A percentile compares a stretch with the other conserved stretches of the same genome.
These are phyloP conservation scores for Nibea albiflora DNA, from an alignment of 2,113 vertebrate species.

Conservation along the genomic window DNA sequence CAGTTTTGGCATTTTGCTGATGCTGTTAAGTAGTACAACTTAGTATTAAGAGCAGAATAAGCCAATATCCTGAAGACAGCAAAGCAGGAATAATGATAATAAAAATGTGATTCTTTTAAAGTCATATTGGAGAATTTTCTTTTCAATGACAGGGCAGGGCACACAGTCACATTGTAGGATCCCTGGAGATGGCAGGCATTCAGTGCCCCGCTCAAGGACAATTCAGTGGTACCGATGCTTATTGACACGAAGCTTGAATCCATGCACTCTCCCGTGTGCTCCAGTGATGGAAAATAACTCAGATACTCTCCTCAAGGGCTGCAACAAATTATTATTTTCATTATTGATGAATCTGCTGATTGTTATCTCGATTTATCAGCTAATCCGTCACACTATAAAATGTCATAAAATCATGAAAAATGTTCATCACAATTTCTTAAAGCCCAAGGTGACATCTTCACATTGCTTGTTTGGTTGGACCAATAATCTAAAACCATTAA, in stretches of 20 bases:
- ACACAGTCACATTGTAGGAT: constrained; percentile 1
- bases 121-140: neutral
- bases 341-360: neutral
- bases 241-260: constrained; percentile 12
- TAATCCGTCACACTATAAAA: neutral
- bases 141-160: neutral
- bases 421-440: neutral
- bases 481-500: neutral
- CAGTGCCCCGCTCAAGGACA: constrained; percentile 13
- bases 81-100: neutral
- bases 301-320: constrained; percentile 7
- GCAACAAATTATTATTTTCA: constrained; percentile 3
- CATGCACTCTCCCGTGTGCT: neutral
- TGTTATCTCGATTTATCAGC: constrained; percentile 2
- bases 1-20: constrained; percentile 41
- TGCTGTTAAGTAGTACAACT: constrained; percentile 11
- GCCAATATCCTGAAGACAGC: neutral
- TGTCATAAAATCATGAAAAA: neutral
- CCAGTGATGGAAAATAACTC: neutral
- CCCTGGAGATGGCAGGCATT: neutral
- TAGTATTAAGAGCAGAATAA: constrained; percentile 21
- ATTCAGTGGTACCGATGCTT: neutral
- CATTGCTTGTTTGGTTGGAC: neutral
- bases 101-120: constrained; percentile 27
- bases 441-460: neutral